Conservation (phyloP, 2,888 invertebrate genomes). For the Sialis fuliginosa region DNA sequence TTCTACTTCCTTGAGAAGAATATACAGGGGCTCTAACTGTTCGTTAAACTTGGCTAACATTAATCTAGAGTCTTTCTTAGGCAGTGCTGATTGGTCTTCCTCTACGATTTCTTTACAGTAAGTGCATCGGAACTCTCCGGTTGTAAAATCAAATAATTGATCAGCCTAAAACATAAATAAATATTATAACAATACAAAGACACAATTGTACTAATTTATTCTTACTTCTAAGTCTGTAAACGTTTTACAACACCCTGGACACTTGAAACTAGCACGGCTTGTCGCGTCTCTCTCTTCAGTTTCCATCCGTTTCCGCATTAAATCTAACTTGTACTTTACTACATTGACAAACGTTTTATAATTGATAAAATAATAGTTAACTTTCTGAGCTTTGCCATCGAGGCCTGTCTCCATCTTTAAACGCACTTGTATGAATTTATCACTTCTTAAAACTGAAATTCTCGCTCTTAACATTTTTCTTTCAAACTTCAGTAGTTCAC, state of each 20-base stretch:
- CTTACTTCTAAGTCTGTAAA: slow-evolving; percentile 85
- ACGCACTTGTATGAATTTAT: slow-evolving; percentile 84
- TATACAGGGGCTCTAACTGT: slow-evolving; percentile 82
- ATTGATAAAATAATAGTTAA: slow-evolving; percentile 95
- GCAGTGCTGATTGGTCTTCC: slow-evolving; percentile 85
- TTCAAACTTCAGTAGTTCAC: slow-evolving; percentile 84
- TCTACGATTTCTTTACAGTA: slow-evolving; percentile 79
- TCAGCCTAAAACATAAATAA: slow-evolving; percentile 41
- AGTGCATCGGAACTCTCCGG: slow-evolving; percentile 77
- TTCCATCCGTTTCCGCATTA: slow-evolving; percentile 90
- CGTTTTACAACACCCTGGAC: slow-evolving; percentile 77
- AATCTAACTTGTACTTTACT: slow-evolving; percentile 90
- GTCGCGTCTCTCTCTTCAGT: slow-evolving; percentile 90
- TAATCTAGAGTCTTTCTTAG: slow-evolving; percentile 82
- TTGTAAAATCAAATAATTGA: slow-evolving; percentile 70
- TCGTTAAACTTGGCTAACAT: slow-evolving; percentile 86
- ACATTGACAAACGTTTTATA: slow-evolving; percentile 96
- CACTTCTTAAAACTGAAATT: slow-evolving; percentile 71
- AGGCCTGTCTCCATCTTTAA: slow-evolving; percentile 88
- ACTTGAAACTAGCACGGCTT: slow-evolving; percentile 88
- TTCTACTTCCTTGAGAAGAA: slow-evolving; percentile 76
- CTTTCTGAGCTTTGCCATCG: slow-evolving; percentile 89
- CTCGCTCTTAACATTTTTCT: slow-evolving; percentile 80
- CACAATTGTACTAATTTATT: slow-evolving; percentile 6
- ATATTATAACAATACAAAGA: slow-evolving; percentile 1